phyloP scores from a whole-genome alignment of 2,797 vertebrate species.

The Scyliorhinus canicula region DNA sequence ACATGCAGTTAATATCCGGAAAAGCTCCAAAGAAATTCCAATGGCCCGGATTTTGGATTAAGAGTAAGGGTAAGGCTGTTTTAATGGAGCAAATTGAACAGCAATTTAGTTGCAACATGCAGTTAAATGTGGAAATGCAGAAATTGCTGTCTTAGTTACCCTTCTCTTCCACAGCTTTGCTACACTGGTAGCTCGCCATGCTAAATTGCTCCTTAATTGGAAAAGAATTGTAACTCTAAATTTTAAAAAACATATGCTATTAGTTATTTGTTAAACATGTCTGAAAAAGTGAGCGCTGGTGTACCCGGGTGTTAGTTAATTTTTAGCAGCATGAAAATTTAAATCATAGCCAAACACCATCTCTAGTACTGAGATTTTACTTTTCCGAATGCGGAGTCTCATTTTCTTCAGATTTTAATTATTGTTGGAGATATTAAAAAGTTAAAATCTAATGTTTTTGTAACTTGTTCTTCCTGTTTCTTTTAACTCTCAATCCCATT shows the following conservation, averaged over 20 bases:
- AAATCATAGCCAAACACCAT: not conserved
- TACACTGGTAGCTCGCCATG: not conserved
- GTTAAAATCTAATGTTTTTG: not conserved
- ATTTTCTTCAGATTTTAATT: slow-evolving; percentile 10
- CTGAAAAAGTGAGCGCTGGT: not conserved
- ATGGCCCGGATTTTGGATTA: not conserved
- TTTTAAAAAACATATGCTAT: too few relatives aligned
- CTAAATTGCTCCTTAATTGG: too few relatives aligned
- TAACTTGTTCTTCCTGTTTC: not conserved
- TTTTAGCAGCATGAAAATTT: not conserved
- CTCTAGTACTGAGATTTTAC: not conserved
- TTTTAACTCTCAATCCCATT: not conserved
- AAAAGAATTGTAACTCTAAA: too few relatives aligned
- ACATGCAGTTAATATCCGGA: not conserved
- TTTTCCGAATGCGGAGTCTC: not conserved
- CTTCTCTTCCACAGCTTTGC: not conserved
- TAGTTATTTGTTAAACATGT: not conserved
- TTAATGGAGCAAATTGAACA: not conserved
- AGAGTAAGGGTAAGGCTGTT: not conserved
- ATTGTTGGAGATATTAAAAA: not conserved
- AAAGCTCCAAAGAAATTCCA: not conserved
- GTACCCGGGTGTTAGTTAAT: not conserved
- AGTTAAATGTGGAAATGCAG: not conserved
- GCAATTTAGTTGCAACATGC: not conserved
- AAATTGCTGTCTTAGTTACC: not conserved